phyloP scores from a whole-genome alignment of 2,113 vertebrate genomes.

The Grallaria varia region DNA sequence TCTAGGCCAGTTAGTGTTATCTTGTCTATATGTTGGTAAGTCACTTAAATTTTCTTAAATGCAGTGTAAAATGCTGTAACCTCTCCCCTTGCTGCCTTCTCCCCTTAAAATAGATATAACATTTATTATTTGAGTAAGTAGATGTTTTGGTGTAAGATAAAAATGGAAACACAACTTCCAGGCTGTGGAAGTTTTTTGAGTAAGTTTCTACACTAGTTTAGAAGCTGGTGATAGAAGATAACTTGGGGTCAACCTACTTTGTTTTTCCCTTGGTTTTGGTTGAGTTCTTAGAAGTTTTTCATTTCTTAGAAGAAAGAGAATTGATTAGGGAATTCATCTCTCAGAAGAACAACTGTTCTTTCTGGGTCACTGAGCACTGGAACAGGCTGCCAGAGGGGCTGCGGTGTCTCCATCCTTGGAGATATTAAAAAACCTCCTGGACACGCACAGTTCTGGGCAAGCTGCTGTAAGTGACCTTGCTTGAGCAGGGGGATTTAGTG shows the following conservation, averaged over 20 bases:
- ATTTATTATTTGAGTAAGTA: background rate
- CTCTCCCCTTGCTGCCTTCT: background rate
- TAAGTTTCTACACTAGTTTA: background rate
- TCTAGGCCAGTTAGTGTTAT: background rate
- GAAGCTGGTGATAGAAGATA: background rate
- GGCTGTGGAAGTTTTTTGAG: background rate
- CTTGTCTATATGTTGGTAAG: background rate
- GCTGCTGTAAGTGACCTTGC: background rate
- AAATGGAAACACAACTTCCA: background rate
- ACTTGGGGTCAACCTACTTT: background rate
- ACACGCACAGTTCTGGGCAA: accelerated
- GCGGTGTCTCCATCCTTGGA: background rate
- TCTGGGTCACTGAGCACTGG: background rate
- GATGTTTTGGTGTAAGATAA: background rate
- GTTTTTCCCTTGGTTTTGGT: background rate
- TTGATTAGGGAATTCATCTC: background rate
- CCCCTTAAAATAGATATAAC: background rate
- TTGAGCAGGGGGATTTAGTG: background rate
- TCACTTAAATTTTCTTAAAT: background rate
- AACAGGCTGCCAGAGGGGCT: background rate
- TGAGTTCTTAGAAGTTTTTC: background rate
- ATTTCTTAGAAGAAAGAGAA: background rate
- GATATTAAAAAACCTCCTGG: background rate
- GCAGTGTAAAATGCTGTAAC: background rate
- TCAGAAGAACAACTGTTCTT: background rate